Base-by-base conservation (phyloP, 2,797 vertebrate species). In the Uromys caudimaculatus region DNA sequence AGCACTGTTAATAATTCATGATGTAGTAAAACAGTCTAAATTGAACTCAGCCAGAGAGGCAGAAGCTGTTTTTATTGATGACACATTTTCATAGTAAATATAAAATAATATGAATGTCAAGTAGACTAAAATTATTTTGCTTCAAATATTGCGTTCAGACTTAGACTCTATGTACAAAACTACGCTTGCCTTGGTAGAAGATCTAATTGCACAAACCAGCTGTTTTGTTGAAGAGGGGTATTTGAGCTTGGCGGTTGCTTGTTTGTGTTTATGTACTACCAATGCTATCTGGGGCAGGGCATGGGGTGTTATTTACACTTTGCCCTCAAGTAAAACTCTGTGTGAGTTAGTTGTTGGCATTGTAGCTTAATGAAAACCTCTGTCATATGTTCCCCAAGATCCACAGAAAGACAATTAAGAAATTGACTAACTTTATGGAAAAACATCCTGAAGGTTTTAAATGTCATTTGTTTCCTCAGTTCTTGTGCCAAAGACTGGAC, bases 1-100 rank as follows among this genome's bases (percentile, higher is more conserved):
- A 95, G 90, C 79, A 44, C n/a, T 84, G 76, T 96, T 92, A 96
- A 92, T 90, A 91, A 94, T 97, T 96, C 79, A 95, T 81, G 88
- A 91, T 83, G 88, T 17, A 44, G 50, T 88, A 81, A 96, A 95
- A 89, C 47, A 81, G 50, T 21, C 19, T 87, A 89, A 95, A 92
- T 84, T 90, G 1, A 93, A 81, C 73, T 96, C 52, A 96, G 24
- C 41, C n/a, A 92, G 54, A 93, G 91, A 95, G 27, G 11, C 16
- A 95, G 50, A 91, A 93, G 92, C 29, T 93, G 44, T 52, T 94
- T 97, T 96, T 13, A 95, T 77, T 75, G 32, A 93, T 90, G 92
- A 19, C 2, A 50, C 17, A 84, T 90, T 96, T 93, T 88, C 75
- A 85, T 82, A 86, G 60, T 91, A 86, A 89, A 95, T 94, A 89